Evolutionary conservation across 2,797 vertebrate species (phyloP).

Genomic region (Nannoperca obscura): DNA sequence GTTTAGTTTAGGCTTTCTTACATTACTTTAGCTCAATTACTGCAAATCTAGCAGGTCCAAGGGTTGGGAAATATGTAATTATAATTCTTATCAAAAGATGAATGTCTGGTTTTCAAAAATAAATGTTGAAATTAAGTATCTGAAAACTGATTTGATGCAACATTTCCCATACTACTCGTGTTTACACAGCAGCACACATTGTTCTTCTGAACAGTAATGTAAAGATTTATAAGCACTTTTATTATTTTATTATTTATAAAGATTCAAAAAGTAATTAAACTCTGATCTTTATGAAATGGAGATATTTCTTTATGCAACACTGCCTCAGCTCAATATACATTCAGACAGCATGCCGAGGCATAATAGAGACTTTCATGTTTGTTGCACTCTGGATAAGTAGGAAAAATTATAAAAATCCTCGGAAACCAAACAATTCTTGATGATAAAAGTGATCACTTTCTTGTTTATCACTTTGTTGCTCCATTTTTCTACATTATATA

Average conservation of each 20-base stretch:
- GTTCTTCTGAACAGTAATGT: constrained; percentile 24
- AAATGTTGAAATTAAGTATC: not conserved
- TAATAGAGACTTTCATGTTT: constrained; percentile 20
- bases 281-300: not conserved
- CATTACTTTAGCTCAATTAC: too few species aligned
- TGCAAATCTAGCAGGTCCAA: not conserved
- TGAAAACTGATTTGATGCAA: not conserved
- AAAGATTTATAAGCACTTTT: constrained; percentile 33
- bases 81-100: not conserved
- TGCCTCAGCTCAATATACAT: constrained; percentile 35
- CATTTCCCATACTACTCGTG: constrained; percentile 15
- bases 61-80: not conserved
- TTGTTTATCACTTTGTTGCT: constrained; percentile 59
- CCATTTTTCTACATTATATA: constrained; percentile 52
- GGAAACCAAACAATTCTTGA: constrained; percentile 51
- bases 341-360: constrained; percentile 14
- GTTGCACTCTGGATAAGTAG: constrained; percentile 4
- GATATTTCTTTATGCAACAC: constrained; percentile 31
- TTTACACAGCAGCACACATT: constrained; percentile 22
- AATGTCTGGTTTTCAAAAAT: not conserved
- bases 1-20: too few species aligned
- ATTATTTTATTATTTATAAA: constrained; percentile 9
- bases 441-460: constrained; percentile 54
- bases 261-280: constrained; percentile 55
- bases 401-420: constrained; percentile 51